Evolutionary conservation across 1,140 invertebrate species (phyloP).

Genomic region (Bombus waltoni): DNA sequence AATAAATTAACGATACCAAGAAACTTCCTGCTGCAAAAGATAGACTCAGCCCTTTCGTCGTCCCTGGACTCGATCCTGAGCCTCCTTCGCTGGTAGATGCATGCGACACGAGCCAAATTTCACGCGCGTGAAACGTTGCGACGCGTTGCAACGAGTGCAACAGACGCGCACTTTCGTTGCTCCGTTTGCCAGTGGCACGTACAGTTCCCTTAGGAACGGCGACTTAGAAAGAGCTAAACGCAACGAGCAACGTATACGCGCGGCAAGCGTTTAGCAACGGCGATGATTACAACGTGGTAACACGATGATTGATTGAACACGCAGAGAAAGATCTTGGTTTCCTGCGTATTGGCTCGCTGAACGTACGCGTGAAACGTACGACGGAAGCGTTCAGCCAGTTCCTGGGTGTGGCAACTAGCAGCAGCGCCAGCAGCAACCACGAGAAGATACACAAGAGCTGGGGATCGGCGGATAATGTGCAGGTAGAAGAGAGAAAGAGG

Average conservation of each 20-base stretch:
- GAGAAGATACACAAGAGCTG: constrained; percentile 90
- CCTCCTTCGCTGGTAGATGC: constrained; percentile 4
- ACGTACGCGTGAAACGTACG: constrained; percentile 95
- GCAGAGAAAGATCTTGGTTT: constrained; percentile 93
- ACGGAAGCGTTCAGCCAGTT: constrained; percentile 95
- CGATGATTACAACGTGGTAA: constrained; percentile 37
- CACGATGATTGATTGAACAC: constrained; percentile 63
- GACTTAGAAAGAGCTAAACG: background rate
- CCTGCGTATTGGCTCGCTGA: constrained; percentile 94
- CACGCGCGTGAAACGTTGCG: background rate
- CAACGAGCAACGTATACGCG: background rate
- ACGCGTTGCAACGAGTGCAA: background rate
- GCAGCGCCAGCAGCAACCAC: constrained; percentile 81
- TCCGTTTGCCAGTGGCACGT: background rate
- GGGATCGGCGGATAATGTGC: constrained; percentile 94
- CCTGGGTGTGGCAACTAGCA: constrained; percentile 88
- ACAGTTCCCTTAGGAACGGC: background rate
- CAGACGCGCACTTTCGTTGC: background rate
- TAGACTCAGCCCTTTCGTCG: background rate
- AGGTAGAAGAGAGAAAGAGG: constrained; percentile 79
- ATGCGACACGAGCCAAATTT: constrained; percentile 5
- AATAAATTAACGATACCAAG: background rate
- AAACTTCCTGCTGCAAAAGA: background rate
- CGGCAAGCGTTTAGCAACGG: background rate
- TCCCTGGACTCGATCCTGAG: background rate